Conservation (phyloP, 2,113 vertebrate species). For the Propithecus coquereli region DNA sequence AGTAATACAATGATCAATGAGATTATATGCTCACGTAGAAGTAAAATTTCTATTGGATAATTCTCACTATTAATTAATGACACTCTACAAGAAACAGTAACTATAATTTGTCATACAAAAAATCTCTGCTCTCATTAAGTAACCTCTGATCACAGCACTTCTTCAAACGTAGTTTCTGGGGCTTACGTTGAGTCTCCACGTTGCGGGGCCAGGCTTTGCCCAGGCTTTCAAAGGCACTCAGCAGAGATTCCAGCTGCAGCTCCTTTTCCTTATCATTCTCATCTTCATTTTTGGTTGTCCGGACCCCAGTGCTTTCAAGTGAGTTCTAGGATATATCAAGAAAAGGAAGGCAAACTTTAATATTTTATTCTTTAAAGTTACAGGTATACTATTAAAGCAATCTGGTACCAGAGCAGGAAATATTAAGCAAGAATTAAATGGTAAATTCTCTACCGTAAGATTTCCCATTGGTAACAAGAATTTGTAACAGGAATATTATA, state of each 20-base stretch:
- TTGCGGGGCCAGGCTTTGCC: slow-evolving; percentile 94
- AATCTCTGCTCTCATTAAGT: not conserved
- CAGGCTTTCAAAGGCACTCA: slow-evolving; percentile 93
- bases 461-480: not conserved
- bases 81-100: not conserved
- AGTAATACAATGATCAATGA: not conserved
- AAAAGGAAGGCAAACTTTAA: not conserved
- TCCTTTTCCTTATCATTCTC: slow-evolving; percentile 88
- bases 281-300: slow-evolving; percentile 82
- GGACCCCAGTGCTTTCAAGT: slow-evolving; percentile 78
- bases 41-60: not conserved
- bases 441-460: not conserved
- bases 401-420: not conserved
- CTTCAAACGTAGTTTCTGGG: not conserved
- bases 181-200: slow-evolving; percentile 90
- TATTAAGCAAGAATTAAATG: not conserved
- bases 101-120: not conserved
- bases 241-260: slow-evolving; percentile 89
- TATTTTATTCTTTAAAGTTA: not conserved
- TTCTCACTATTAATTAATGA: not conserved
- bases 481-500: not conserved
- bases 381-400: not conserved
- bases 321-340: slow-evolving; percentile 82
- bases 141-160: not conserved
- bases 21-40: not conserved